phyloP scores from a whole-genome alignment of 2,888 invertebrate species.

The Cenopis cana region DNA sequence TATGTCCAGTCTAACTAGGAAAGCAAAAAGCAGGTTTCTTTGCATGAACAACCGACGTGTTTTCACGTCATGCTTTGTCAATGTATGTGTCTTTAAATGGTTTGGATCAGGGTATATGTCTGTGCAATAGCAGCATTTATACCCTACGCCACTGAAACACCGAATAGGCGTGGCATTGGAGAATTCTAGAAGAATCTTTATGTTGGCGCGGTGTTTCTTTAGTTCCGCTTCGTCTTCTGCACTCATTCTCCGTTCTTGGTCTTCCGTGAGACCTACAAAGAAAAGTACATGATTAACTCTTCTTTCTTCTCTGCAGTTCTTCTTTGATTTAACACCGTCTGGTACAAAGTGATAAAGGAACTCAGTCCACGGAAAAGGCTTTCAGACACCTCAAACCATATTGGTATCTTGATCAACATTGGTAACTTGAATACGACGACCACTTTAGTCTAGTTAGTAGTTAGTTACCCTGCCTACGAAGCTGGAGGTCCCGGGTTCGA shows the following conservation, averaged over 20 bases:
- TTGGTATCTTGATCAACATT: no score
- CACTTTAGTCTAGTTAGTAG: no score
- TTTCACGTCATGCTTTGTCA: constrained; percentile 52
- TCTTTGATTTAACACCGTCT: background rate
- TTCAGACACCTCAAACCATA: no score
- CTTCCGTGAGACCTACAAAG: constrained; percentile 34
- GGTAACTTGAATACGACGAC: no score
- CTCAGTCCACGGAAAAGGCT: no score
- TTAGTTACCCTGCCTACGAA: no score
- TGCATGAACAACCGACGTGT: constrained; percentile 11
- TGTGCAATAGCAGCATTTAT: constrained; percentile 59
- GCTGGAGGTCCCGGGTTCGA: no score
- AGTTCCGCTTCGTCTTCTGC: constrained; percentile 28
- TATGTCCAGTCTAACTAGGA: constrained; percentile 36
- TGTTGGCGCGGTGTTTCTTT: constrained; percentile 33
- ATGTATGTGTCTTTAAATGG: constrained; percentile 39
- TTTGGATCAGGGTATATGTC: constrained; percentile 54
- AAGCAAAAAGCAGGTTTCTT: constrained; percentile 21
- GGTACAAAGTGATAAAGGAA: no score
- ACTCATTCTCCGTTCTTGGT: constrained; percentile 30
- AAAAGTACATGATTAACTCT: constrained; percentile 34
- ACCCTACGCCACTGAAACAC: constrained; percentile 31
- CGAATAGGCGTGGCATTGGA: constrained; percentile 40
- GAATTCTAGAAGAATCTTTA: constrained; percentile 33
- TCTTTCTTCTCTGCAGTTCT: constrained; percentile 16